Evolutionary conservation across 92 coral and sea anemone genomes (phyloP).

Genomic region (Actinostola sp.): DNA sequence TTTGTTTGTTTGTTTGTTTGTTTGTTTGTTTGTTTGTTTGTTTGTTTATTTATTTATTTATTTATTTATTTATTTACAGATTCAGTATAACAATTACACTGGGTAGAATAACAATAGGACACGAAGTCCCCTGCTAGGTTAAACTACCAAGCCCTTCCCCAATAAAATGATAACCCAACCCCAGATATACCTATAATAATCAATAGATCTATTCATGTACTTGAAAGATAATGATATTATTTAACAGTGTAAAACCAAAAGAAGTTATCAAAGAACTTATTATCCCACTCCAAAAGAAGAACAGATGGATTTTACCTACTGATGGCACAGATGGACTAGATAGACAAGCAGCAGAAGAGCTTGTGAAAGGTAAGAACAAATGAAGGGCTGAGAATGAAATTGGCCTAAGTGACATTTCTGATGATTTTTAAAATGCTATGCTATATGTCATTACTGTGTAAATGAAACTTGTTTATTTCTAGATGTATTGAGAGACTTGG

Average conservation of each 20-base stretch:
- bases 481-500: slow-evolving; percentile 49
- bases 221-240: neutral
- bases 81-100: no score
- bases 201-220: no score
- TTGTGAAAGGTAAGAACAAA: slow-evolving; percentile 66
- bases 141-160: no score
- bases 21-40: no score
- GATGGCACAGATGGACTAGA: slow-evolving; percentile 70
- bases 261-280: slow-evolving; percentile 72
- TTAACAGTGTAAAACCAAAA: slow-evolving; percentile 73
- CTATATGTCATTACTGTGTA: neutral
- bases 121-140: no score
- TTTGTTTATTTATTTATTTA: no score
- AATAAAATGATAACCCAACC: no score
- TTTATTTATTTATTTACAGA: no score
- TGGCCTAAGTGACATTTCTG: no score
- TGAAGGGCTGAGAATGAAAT: neutral
- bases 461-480: neutral
- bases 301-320: slow-evolving; percentile 73
- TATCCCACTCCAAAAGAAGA: slow-evolving; percentile 76
- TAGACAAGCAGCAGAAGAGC: slow-evolving; percentile 88
- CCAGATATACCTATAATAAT: no score
- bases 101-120: no score
- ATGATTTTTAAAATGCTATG: neutral
- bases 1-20: no score